Evolutionary conservation across 2,888 invertebrate genomes (phyloP).

Genomic region (Achlya flavicornis): DNA sequence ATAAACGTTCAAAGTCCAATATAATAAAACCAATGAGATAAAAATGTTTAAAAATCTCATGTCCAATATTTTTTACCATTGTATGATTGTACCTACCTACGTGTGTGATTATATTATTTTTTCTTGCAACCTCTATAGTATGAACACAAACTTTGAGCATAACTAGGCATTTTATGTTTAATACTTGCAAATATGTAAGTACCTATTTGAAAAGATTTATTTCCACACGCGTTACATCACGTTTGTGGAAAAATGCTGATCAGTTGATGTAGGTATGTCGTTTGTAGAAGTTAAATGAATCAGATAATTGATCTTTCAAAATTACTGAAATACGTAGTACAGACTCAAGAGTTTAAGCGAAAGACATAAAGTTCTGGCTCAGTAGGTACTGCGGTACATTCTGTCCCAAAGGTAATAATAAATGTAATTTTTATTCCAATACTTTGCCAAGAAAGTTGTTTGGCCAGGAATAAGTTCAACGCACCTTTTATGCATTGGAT

Average conservation of each 20-base stretch:
- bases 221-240: too few species aligned
- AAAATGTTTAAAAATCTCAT: not conserved
- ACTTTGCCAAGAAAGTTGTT: conserved; percentile 6
- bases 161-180: too few species aligned
- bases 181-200: too few species aligned
- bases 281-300: too few species aligned
- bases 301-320: too few species aligned
- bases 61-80: not conserved
- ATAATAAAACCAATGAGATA: not conserved
- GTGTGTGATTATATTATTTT: not conserved
- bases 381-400: not conserved
- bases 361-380: not conserved
- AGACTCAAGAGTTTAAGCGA: not conserved
- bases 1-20: not conserved
- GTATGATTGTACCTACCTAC: not conserved
- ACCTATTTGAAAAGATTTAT: too few species aligned
- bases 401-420: not conserved
- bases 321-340: too few species aligned
- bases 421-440: conserved; percentile 1
- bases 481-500: conserved; percentile 6
- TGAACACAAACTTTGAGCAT: too few species aligned
- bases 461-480: conserved; percentile 7
- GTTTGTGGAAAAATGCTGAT: too few species aligned
- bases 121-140: too few species aligned
- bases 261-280: too few species aligned